These are phyloP conservation scores for Notothenia coriiceps DNA, from an alignment of 2,113 vertebrate species.

Conservation along the genomic window DNA sequence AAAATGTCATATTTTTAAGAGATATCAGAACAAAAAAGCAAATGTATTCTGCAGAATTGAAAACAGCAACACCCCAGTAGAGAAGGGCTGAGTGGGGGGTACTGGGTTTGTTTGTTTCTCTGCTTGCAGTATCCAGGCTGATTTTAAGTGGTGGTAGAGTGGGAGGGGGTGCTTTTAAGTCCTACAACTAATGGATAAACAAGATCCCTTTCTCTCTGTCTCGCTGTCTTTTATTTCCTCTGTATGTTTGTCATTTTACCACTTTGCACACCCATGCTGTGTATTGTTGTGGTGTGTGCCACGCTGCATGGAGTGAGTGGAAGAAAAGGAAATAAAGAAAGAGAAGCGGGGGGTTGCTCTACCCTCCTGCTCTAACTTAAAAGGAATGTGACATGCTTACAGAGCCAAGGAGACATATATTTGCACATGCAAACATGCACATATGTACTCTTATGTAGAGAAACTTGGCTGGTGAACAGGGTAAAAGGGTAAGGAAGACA, in stretches of 20 bases:
- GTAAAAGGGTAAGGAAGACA: neutral
- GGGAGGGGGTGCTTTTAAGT: constrained; percentile 64
- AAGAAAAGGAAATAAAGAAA: constrained; percentile 7
- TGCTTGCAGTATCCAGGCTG: constrained; percentile 61
- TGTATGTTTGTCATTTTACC: constrained; percentile 48
- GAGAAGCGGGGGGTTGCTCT: neutral
- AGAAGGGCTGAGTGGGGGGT: constrained; percentile 31
- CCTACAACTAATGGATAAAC: constrained; percentile 70
- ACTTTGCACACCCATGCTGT: constrained; percentile 50
- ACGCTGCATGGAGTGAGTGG: constrained; percentile 17
- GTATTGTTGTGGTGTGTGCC: constrained; percentile 34
- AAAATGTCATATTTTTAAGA: constrained; percentile 26
- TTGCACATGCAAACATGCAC: constrained; percentile 6
- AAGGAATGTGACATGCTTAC: constrained; percentile 17
- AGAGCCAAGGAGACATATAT: constrained; percentile 1
- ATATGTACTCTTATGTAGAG: neutral
- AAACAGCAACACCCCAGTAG: constrained; percentile 38
- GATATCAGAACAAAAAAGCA: constrained; percentile 33
- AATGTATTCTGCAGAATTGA: constrained; percentile 54
- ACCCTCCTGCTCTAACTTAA: constrained; percentile 18
- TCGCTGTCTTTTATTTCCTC: constrained; percentile 54
- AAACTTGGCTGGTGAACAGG: neutral
- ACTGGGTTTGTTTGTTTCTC: constrained; percentile 63
- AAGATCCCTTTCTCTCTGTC: constrained; percentile 45
- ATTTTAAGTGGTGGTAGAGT: constrained; percentile 64